Percentiles rank a stretch among this genome's conserved stretches.
Evolutionary conservation across 2,888 invertebrate species (phyloP).

Genomic region (Rhopalosiphum nymphaeae): DNA sequence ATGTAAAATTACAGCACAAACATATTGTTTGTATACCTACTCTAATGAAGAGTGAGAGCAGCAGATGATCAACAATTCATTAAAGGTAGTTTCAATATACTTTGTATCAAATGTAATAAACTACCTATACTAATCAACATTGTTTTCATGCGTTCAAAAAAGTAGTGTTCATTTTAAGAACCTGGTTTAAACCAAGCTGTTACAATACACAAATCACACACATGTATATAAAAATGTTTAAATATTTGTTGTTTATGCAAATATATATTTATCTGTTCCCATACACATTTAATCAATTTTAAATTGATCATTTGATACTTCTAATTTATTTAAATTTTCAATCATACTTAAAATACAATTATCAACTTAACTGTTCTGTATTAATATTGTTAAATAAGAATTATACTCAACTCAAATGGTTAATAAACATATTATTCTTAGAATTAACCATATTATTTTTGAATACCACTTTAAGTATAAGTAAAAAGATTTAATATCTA

Average conservation of each 20-base stretch:
- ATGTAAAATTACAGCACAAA: conserved; percentile 38
- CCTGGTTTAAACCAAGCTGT: conserved; percentile 15
- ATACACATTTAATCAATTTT: conserved; percentile 26
- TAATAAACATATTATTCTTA: not conserved
- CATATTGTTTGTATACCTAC: conserved; percentile 23
- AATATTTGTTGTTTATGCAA: conserved; percentile 4
- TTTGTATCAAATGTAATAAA: conserved; percentile 44
- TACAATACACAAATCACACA: conserved; percentile 48
- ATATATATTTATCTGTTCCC: not conserved
- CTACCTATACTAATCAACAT: conserved; percentile 50
- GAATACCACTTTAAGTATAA: not conserved
- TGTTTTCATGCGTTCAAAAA: conserved; percentile 42
- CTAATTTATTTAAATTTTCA: conserved; percentile 9
- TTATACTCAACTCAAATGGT: not conserved
- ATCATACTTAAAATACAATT: not conserved
- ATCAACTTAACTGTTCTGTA: not conserved
- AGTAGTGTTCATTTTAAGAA: conserved; percentile 27
- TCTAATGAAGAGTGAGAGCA: conserved; percentile 48
- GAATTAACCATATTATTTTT: not conserved
- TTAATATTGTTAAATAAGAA: not conserved
- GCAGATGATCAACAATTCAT: conserved; percentile 41
- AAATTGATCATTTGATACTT: conserved; percentile 26
- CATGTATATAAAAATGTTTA: conserved; percentile 24
- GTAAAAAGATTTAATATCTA: not conserved
- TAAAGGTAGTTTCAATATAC: conserved; percentile 48